Evolutionary conservation across 2,113 vertebrate species (phyloP).

Genomic region (Tinamus guttatus): DNA sequence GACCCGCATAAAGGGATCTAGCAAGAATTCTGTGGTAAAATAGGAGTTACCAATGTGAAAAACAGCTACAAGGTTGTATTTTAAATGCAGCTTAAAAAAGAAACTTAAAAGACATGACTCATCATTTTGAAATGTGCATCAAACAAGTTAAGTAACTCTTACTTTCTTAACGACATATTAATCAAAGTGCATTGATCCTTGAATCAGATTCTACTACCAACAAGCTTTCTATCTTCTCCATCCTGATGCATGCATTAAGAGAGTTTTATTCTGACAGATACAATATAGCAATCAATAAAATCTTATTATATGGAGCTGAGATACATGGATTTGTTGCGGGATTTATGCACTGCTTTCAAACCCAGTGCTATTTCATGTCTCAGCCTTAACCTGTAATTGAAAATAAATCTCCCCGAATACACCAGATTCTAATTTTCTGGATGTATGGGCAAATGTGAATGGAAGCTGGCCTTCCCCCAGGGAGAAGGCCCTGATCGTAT

Average conservation of each 20-base stretch:
- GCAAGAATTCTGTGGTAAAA: neutral
- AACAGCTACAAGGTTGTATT: neutral
- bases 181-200: slow-evolving; percentile 69
- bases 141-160: slow-evolving; percentile 74
- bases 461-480: neutral
- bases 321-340: slow-evolving; percentile 65
- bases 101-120: slow-evolving; percentile 46
- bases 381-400: slow-evolving; percentile 73
- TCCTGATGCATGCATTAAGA: slow-evolving; percentile 55
- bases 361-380: slow-evolving; percentile 53
- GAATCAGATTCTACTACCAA: slow-evolving; percentile 51
- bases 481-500: neutral
- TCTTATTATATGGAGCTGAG: slow-evolving; percentile 70
- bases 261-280: slow-evolving; percentile 77
- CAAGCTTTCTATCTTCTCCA: slow-evolving; percentile 54
- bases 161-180: slow-evolving; percentile 72
- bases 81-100: neutral
- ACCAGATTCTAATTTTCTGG: slow-evolving; percentile 58
- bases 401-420: slow-evolving; percentile 72
- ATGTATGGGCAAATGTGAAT: slow-evolving; percentile 26
- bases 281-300: slow-evolving; percentile 71
- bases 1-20: neutral
- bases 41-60: neutral
- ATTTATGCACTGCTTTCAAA: slow-evolving; percentile 65
- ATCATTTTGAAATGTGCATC: slow-evolving; percentile 31